Conservation (phyloP, 2,888 invertebrate species). For the Acronicta aceris region DNA sequence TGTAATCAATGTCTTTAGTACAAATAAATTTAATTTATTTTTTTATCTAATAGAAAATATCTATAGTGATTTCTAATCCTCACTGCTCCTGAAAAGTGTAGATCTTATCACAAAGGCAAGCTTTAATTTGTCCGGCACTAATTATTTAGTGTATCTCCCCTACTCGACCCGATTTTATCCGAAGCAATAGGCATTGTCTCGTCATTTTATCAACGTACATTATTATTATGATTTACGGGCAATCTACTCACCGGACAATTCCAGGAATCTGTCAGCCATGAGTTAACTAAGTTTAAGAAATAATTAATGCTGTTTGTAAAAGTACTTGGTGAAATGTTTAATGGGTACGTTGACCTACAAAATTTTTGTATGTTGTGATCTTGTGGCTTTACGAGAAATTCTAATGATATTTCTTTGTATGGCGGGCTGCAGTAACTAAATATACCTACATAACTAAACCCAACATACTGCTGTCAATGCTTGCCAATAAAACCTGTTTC, state of each 20-base stretch:
- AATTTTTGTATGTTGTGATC: neutral
- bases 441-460: too few species aligned
- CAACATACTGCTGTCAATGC: too few species aligned
- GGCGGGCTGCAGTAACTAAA: too few species aligned
- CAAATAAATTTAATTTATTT: too few species aligned
- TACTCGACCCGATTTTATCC: conserved; percentile 36
- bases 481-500: too few species aligned
- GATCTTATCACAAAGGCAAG: too few species aligned
- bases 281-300: conserved; percentile 6
- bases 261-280: conserved; percentile 23
- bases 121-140: conserved; percentile 3
- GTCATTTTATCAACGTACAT: conserved; percentile 39
- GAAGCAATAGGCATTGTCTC: conserved; percentile 34
- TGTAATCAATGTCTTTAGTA: too few species aligned
- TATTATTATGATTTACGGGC: conserved; percentile 49
- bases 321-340: neutral
- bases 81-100: neutral
- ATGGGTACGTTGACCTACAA: neutral
- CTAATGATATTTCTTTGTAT: too few species aligned
- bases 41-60: too few species aligned
- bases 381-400: neutral
- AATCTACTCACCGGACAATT: conserved; percentile 22
- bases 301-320: conserved; percentile 16
- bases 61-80: neutral
- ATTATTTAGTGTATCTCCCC: neutral